Percentiles rank a stretch among this genome's conserved stretches.
Conservation (phyloP, 2,888 invertebrate species). For the Luperina nickerlii region DNA sequence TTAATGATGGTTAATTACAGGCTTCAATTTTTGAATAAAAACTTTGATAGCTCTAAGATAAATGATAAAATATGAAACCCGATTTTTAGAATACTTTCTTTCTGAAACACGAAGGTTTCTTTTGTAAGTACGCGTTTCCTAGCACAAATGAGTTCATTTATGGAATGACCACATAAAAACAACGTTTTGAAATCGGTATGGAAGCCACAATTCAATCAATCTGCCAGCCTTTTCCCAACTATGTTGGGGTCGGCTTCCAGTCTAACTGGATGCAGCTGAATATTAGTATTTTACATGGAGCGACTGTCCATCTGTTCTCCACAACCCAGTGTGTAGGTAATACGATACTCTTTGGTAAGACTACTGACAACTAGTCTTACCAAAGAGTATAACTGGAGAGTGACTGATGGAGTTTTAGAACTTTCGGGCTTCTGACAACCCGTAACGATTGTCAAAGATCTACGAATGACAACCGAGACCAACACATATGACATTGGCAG, state of each 20-base stretch:
- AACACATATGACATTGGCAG: not conserved
- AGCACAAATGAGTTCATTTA: not conserved
- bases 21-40: constrained; percentile 12
- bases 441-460: not conserved
- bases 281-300: too few relatives aligned
- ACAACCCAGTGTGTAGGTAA: too few relatives aligned
- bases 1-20: constrained; percentile 54
- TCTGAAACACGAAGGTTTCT: not conserved
- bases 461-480: not conserved
- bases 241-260: not conserved
- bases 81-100: not conserved
- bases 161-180: not conserved
- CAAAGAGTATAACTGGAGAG: too few relatives aligned
- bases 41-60: not conserved
- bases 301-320: not conserved
- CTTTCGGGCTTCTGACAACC: too few relatives aligned
- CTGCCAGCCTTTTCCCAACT: not conserved
- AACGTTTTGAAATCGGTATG: not conserved
- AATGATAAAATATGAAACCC: not conserved
- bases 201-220: too few relatives aligned
- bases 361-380: too few relatives aligned
- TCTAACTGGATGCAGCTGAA: not conserved
- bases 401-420: too few relatives aligned
- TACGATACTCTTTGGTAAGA: not conserved
- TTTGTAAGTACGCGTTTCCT: too few relatives aligned